Conservation (phyloP, 2,888 invertebrate species). For the Cryptocephalus primarius region DNA sequence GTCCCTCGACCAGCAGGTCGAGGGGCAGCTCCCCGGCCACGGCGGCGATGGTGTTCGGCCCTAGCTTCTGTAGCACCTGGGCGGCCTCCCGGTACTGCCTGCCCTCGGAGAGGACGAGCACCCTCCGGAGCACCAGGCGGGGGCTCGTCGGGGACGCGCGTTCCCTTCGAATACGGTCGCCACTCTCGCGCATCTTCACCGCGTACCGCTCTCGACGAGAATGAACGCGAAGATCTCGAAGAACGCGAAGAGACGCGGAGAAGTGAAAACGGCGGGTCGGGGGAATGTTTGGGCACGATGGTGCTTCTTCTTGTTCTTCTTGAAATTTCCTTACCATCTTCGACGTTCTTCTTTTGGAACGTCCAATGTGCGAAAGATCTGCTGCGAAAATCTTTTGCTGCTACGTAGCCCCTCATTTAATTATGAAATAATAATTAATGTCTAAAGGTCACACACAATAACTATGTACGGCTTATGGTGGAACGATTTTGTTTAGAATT, state of each 20-base stretch:
- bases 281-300: background rate
- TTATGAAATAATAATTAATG: too few relatives aligned
- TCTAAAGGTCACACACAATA: too few relatives aligned
- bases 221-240: background rate
- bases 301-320: too few relatives aligned
- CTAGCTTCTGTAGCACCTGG: constrained; percentile 67
- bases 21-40: constrained; percentile 72
- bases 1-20: constrained; percentile 76
- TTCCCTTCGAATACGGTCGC: constrained; percentile 60
- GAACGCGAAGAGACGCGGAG: background rate
- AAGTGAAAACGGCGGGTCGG: background rate
- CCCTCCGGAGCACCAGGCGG: constrained; percentile 53
- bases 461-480: too few relatives aligned
- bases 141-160: constrained; percentile 52
- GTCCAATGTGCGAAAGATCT: too few relatives aligned
- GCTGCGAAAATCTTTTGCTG: too few relatives aligned
- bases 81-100: constrained; percentile 86
- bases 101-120: constrained; percentile 77
- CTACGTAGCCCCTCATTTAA: too few relatives aligned
- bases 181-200: constrained; percentile 54
- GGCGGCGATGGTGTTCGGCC: constrained; percentile 66
- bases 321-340: too few relatives aligned
- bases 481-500: too few relatives aligned
- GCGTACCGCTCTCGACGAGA: background rate
- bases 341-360: too few relatives aligned